Conservation (phyloP, 2,888 invertebrate species). For the Tenthredo livida region DNA sequence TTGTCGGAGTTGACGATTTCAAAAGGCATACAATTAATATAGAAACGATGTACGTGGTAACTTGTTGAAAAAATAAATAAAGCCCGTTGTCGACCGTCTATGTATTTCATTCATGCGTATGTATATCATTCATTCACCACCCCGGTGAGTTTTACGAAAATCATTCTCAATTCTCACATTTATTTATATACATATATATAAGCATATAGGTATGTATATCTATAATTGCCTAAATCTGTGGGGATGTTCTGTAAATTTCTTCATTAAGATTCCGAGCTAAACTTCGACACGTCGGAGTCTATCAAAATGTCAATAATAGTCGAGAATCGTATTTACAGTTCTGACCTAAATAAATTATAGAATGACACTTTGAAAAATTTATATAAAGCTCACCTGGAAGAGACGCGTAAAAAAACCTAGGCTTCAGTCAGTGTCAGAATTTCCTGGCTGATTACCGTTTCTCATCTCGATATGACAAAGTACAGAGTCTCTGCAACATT, state of each 20-base stretch:
- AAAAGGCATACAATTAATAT: constrained; percentile 15
- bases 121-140: not conserved
- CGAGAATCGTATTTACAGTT: no score
- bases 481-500: not conserved
- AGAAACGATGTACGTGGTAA: not conserved
- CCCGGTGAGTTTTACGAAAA: not conserved
- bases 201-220: not conserved
- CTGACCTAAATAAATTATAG: no score
- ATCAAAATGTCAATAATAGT: no score
- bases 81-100: not conserved
- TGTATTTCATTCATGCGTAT: not conserved
- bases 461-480: no score
- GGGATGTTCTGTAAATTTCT: not conserved
- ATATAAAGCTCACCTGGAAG: no score
- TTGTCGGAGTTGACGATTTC: constrained; percentile 1
- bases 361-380: no score
- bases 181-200: no score
- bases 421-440: no score
- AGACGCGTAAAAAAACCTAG: no score
- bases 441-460: no score
- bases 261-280: not conserved
- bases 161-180: not conserved
- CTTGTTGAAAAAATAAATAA: constrained; percentile 19
- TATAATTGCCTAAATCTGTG: not conserved
- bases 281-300: not conserved